These are phyloP conservation scores for Gibbula magus DNA, from an alignment of 2,888 invertebrate genomes.

Conservation along the genomic window DNA sequence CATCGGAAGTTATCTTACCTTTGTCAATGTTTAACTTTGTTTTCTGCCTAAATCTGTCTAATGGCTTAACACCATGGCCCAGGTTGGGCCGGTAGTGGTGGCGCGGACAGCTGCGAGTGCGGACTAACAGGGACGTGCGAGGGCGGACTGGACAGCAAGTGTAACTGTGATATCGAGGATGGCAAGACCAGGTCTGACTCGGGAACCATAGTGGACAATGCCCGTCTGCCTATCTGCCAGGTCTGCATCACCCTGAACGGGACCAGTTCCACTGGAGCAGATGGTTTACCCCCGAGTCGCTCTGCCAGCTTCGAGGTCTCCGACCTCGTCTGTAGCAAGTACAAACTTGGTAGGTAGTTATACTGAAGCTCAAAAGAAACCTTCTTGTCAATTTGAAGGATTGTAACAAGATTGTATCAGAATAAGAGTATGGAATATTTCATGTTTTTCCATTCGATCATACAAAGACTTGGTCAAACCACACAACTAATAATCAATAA, in stretches of 20 bases:
- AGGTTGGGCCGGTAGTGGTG: constrained; percentile 53
- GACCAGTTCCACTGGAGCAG: not conserved
- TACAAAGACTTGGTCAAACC: too few relatives aligned
- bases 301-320: not conserved
- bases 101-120: constrained; percentile 57
- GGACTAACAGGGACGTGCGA: constrained; percentile 55
- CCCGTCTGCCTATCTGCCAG: constrained; percentile 53
- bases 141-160: constrained; percentile 42
- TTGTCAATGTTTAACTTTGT: not conserved
- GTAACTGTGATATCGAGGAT: constrained; percentile 66
- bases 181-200: constrained; percentile 53
- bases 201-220: constrained; percentile 56
- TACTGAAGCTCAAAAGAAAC: too few relatives aligned
- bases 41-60: not conserved
- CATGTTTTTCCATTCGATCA: too few relatives aligned
- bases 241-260: constrained; percentile 29
- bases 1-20: too few relatives aligned
- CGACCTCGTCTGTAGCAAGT: not conserved
- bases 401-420: too few relatives aligned
- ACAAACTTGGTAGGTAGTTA: too few relatives aligned
- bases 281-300: not conserved
- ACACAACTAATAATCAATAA: too few relatives aligned
- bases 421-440: too few relatives aligned
- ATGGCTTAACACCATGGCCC: not conserved
- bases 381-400: too few relatives aligned